A percentile compares a stretch with the other conserved stretches of the same genome.
These are phyloP conservation scores for Cybosia mesomella DNA, from an alignment of 2,888 invertebrate species.

Conservation along the genomic window DNA sequence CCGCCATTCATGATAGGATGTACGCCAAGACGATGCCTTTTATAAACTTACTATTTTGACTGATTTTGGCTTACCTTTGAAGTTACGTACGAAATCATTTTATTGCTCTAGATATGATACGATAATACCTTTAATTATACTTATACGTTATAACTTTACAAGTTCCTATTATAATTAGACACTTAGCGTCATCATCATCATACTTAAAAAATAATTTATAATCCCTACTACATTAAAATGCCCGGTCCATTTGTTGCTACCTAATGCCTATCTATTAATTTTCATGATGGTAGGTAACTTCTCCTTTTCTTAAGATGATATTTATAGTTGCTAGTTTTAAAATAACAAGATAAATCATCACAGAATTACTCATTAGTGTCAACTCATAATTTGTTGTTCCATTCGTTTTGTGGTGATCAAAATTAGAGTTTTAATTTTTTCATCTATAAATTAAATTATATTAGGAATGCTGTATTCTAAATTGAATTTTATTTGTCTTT, in stretches of 20 bases:
- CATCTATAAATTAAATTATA: slow-evolving; percentile 13
- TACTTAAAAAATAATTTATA: slow-evolving; percentile 17
- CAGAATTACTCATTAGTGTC: slow-evolving; percentile 50
- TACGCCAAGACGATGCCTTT: background rate
- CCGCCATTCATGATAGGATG: no score
- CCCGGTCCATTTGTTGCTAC: slow-evolving; percentile 20
- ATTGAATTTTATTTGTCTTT: slow-evolving; percentile 15
- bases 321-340: slow-evolving; percentile 39
- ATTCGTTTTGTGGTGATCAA: slow-evolving; percentile 27
- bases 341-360: slow-evolving; percentile 43
- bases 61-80: background rate
- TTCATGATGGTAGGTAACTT: slow-evolving; percentile 16
- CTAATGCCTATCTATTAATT: slow-evolving; percentile 22
- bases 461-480: slow-evolving; percentile 10
- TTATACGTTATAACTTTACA: background rate
- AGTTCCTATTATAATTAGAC: slow-evolving; percentile 2
- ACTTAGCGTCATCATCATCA: background rate
- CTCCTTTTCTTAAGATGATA: slow-evolving; percentile 28
- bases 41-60: background rate
- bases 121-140: background rate
- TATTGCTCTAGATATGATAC: background rate
- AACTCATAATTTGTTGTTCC: slow-evolving; percentile 36
- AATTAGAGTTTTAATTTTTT: slow-evolving; percentile 23
- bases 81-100: background rate
- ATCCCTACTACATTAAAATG: slow-evolving; percentile 19